Evolutionary conservation across 2,888 invertebrate species (phyloP), one percentile per base, ranked within the genome.

Genomic region (Omphaloscelis lunosa): DNA sequence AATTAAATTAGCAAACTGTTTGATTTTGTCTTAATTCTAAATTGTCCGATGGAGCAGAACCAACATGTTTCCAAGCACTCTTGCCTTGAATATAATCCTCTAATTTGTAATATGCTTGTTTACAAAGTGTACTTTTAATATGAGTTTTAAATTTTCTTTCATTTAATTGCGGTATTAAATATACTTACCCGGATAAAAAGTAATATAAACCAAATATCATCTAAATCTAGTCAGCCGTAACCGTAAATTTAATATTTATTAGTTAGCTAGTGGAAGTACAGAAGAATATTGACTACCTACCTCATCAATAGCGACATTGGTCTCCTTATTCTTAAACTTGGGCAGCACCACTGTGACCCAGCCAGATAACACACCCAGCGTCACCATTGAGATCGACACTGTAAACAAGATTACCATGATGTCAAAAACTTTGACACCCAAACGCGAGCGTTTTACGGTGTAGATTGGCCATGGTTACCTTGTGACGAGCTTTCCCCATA

Each of bases 351-450:
- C 93, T 0, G 95, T 93, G 0, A 94, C 90, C 96, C 96, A 96
- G 0, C 93, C 91, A 0, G 95, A 94, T 3, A 89, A 84, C 20
- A 94, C 91, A 4, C 96, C 96, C 72, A 96, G 84, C 1, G 94
- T 92, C 39, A 95, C 86, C 20, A 95, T 94, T 11, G 94, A 93
- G 75, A 95, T 74, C 0, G 96, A 96, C 67, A 96, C 96, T 96
- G 92, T 27, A 93, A 93, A 9, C 51, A 82, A 82, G 72, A 51
- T 45, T 41, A 66, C 39, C 34, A 53, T 45, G 5, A 23, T 1
- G 41, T 58, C 27, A 23, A 17, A n/a, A 72, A 62, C 29, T 20
- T 29, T 59, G 27, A 17, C 59, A 17, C 15, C 27, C 1, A 6
- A n/a, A 61, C 41, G 17, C 17, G 6, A 17, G 29, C 29, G 17